These are phyloP conservation scores for Trachelus stipa DNA, from an alignment of 2,888 invertebrate species.

Conservation along the genomic window DNA sequence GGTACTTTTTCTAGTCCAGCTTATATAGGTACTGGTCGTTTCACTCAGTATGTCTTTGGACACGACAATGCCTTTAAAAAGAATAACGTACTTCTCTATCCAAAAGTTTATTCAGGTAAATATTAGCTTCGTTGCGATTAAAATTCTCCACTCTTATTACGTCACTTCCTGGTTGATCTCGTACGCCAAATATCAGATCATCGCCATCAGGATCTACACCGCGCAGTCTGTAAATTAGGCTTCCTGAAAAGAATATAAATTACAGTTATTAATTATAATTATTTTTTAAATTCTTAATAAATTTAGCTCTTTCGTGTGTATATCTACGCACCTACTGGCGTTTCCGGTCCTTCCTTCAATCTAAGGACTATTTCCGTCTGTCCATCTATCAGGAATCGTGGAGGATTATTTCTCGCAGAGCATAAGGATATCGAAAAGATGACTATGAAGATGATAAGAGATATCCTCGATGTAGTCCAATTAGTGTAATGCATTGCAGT, in stretches of 20 bases:
- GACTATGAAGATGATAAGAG: constrained; percentile 11
- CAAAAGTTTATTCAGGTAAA: constrained; percentile 88
- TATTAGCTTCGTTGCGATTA: constrained; percentile 84
- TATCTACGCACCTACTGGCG: constrained; percentile 76
- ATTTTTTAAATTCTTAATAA: not conserved
- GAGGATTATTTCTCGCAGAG: constrained; percentile 78
- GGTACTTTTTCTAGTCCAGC: not conserved
- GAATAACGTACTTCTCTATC: constrained; percentile 82
- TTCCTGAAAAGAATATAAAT: constrained; percentile 71
- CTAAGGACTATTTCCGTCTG: constrained; percentile 92
- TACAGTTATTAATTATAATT: not conserved
- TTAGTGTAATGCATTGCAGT: constrained; percentile 2
- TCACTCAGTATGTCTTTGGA: not conserved
- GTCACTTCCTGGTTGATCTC: constrained; percentile 83
- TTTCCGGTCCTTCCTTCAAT: constrained; percentile 88
- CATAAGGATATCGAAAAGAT: constrained; percentile 36
- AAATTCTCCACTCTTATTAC: constrained; percentile 86
- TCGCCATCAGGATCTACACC: constrained; percentile 91
- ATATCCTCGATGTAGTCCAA: constrained; percentile 18
- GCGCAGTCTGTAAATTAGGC: constrained; percentile 82
- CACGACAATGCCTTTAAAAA: not conserved
- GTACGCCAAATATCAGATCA: constrained; percentile 82
- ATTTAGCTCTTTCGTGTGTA: not conserved
- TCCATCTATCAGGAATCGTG: constrained; percentile 88
- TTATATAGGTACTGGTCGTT: not conserved